Evolutionary conservation across 2,888 invertebrate species (phyloP).

Genomic region (Synergus japonicus): DNA sequence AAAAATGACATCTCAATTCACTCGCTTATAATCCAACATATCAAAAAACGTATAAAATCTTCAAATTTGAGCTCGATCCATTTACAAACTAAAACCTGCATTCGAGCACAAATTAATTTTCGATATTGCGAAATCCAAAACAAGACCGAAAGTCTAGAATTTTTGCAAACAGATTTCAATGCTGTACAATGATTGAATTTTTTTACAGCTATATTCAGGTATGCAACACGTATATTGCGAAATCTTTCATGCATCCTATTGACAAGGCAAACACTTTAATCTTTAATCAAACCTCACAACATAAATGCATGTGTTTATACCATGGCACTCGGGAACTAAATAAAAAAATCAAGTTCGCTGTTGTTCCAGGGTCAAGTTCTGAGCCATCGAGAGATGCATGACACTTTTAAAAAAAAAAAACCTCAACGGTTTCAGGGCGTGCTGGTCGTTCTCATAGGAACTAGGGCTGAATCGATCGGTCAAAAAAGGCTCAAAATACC

Average conservation of each 20-base stretch:
- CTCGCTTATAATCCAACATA: background rate
- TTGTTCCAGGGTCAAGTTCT: constrained; percentile 53
- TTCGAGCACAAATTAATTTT: constrained; percentile 2
- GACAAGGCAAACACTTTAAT: background rate
- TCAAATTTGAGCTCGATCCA: background rate
- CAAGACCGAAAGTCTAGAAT: background rate
- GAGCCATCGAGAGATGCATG: constrained; percentile 10
- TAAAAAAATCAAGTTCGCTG: constrained; percentile 43
- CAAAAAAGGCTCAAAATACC: constrained; percentile 22
- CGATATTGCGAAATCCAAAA: background rate
- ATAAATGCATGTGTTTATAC: background rate
- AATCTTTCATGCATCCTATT: background rate
- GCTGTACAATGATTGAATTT: constrained; percentile 29
- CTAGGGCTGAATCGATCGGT: background rate
- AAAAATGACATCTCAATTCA: background rate
- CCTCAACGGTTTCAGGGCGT: constrained; percentile 20
- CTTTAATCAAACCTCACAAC: background rate
- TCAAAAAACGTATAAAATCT: background rate
- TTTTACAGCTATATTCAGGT: constrained; percentile 21
- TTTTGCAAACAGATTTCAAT: constrained; percentile 7
- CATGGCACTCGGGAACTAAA: constrained; percentile 29
- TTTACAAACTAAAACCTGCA: background rate
- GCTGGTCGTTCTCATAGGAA: background rate
- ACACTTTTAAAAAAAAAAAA: constrained; percentile 33
- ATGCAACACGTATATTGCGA: background rate